phyloP scores from a whole-genome alignment of 2,113 vertebrate species.

The Rallus limicola region DNA sequence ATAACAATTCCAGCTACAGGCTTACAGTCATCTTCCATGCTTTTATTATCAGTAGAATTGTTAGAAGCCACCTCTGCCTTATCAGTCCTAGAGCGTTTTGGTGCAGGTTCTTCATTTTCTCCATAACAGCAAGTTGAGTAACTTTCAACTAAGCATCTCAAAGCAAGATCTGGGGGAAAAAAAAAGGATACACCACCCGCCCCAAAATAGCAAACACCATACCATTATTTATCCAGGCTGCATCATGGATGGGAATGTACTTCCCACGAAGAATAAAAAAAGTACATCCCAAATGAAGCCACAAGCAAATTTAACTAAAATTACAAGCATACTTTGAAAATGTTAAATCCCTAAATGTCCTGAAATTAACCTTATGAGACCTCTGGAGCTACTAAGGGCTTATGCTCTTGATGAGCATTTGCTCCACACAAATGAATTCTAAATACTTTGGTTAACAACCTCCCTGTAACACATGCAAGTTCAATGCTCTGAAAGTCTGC shows the following conservation, averaged over 20 bases:
- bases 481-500: neutral
- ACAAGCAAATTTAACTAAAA: neutral
- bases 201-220: neutral
- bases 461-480: neutral
- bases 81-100: slow-evolving; percentile 78
- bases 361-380: neutral
- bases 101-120: slow-evolving; percentile 69
- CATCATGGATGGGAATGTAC: neutral
- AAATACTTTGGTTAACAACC: neutral
- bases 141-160: slow-evolving; percentile 88
- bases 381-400: neutral
- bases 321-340: neutral
- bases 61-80: neutral
- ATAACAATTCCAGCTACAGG: slow-evolving; percentile 84
- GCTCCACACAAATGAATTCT: neutral
- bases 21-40: neutral
- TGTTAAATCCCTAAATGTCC: neutral
- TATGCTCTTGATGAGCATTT: neutral
- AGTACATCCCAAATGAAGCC: neutral
- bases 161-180: slow-evolving; percentile 85
- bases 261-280: neutral
- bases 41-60: neutral
- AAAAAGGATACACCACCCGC: neutral
- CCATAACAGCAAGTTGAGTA: slow-evolving; percentile 46
- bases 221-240: neutral